Percentiles rank a stretch among this genome's conserved stretches.
Evolutionary conservation across 2,888 invertebrate species (phyloP).

Genomic region (Peribatodes rhomboidaria): DNA sequence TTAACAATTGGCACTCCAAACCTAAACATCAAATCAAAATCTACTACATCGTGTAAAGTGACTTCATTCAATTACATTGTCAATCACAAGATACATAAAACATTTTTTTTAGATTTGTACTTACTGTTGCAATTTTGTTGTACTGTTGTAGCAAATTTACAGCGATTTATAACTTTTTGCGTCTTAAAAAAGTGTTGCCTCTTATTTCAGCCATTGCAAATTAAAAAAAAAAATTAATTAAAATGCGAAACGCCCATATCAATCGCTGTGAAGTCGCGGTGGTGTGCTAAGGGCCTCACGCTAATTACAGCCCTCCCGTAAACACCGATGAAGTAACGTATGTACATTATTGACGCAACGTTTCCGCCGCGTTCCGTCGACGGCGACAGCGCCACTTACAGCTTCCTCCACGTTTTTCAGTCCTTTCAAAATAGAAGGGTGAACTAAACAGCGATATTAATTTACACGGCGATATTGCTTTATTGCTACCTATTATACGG

Average conservation of each 20-base stretch:
- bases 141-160: too few species aligned
- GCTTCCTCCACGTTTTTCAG: slow-evolving; percentile 13
- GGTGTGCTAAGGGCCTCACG: neutral
- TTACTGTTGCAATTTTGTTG: too few species aligned
- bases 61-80: too few species aligned
- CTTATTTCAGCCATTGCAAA: too few species aligned
- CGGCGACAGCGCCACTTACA: neutral
- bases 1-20: too few species aligned
- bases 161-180: too few species aligned
- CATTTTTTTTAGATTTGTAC: too few species aligned
- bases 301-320: slow-evolving; percentile 19
- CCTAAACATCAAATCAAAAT: too few species aligned
- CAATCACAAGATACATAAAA: too few species aligned
- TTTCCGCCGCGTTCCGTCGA: neutral
- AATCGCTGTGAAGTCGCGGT: neutral
- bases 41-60: too few species aligned
- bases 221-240: too few species aligned
- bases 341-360: slow-evolving; percentile 8
- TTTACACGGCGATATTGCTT: slow-evolving; percentile 45
- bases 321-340: slow-evolving; percentile 20
- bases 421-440: slow-evolving; percentile 30
- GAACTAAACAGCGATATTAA: slow-evolving; percentile 43
- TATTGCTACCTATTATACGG: slow-evolving; percentile 38
- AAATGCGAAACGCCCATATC: neutral
- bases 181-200: too few species aligned